Percentiles rank a stretch among this genome's conserved stretches.
These are phyloP conservation scores for Astreopora myriophthalma DNA, from an alignment of 64 coral and sea anemone species.

Conservation along the genomic window DNA sequence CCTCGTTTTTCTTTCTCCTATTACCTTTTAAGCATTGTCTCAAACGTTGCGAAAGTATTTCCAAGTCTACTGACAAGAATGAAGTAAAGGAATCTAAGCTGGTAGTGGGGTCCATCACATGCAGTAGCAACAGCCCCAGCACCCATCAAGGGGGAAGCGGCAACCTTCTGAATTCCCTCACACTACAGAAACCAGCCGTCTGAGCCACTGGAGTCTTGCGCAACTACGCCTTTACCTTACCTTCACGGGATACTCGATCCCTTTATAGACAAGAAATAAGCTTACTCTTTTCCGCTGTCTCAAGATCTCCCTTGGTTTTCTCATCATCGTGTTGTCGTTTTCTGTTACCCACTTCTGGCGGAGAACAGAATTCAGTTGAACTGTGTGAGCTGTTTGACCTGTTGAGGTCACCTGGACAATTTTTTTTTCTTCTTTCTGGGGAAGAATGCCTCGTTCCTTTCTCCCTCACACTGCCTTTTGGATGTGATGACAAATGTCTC, in stretches of 20 bases:
- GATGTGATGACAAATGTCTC: not conserved
- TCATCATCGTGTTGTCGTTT: not conserved
- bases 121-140: no score
- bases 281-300: slow-evolving; percentile 10
- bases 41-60: no score
- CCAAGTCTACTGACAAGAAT: no score
- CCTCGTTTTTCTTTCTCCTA: no score
- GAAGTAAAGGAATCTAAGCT: no score
- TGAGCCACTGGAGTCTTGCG: not conserved
- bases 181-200: not conserved
- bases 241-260: not conserved
- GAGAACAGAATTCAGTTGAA: not conserved
- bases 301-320: not conserved
- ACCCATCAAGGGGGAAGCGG: no score
- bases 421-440: not conserved
- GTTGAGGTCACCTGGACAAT: not conserved
- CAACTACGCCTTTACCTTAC: not conserved
- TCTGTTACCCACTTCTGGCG: not conserved
- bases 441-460: not conserved
- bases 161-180: no score
- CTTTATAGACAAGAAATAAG: not conserved
- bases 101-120: no score
- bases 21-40: no score
- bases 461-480: not conserved
- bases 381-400: not conserved